Evolutionary conservation across 2,888 invertebrate genomes (phyloP), one percentile per base, ranked within the genome.

Genomic region (Orgyia antiqua): DNA sequence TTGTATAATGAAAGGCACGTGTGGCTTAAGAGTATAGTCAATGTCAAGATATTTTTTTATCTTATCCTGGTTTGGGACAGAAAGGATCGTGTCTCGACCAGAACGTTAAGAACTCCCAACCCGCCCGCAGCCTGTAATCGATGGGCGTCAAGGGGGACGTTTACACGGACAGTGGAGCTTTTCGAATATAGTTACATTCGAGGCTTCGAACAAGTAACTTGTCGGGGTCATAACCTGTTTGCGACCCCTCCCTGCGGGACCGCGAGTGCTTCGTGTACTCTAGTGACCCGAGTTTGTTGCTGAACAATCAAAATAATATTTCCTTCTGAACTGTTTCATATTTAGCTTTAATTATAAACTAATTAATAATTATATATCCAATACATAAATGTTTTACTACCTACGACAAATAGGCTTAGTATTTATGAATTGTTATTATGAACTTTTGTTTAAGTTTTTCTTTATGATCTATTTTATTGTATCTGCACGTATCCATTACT

Each of bases 161-260:
- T 51, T 51, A 39, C 56, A 51, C 57, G 52, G 47, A 45, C 41
- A 48, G 47, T 46, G 49, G 57, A 53, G 78, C 43, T 75, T 80
- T 74, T 60, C 33, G 25, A 47, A 38, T 39, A 44, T 79, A 76
- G 84, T 60, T 63, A 58, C 53, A 60, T 67, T 55, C 61, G 67
- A 75, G 69, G 74, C 76, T 78, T 73, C 72, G 72, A 76, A 73
- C 82, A 71, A 83, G 82, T 79, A 78, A 82, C 79, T 84, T 77
- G 83, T 80, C 79, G 82, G 77, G 84, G 84, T 84, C 84, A 84
- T 82, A 84, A 83, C 84, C 84, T 84, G 84, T 83, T 83, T 80
- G 80, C 79, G 84, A 83, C 84, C 84, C 83, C 77, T 78, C 80
- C 73, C 79, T 72, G 59, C 65, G 76, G 75, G 76, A 74, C 68